Conservation (phyloP, 2,113 vertebrate genomes). For the Gobiocypris rarus region DNA sequence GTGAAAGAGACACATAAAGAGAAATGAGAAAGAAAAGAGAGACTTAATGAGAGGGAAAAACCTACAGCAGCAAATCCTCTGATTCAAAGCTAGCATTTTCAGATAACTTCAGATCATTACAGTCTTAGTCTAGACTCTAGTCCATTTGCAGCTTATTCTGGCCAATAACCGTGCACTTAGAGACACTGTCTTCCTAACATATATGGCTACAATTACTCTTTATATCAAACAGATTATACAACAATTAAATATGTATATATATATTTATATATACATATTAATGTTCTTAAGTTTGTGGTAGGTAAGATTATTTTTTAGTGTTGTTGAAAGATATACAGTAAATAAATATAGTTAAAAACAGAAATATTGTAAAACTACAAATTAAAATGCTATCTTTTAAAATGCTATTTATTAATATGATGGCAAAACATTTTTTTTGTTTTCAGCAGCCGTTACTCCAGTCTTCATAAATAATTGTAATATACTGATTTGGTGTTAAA, state of each 20-base stretch:
- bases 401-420: neutral
- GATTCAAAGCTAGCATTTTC: neutral
- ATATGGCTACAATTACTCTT: neutral
- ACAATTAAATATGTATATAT: neutral
- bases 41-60: neutral
- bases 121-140: constrained; percentile 1
- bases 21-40: neutral
- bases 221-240: neutral
- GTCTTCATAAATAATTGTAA: neutral
- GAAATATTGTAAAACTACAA: neutral
- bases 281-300: neutral
- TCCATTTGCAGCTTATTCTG: constrained; percentile 6
- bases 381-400: neutral
- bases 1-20: neutral
- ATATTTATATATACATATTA: neutral
- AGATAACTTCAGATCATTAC: constrained; percentile 17
- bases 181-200: neutral
- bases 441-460: neutral
- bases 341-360: too few species aligned
- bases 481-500: neutral
- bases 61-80: constrained; percentile 3
- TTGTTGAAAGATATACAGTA: neutral
- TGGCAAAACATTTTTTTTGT: neutral
- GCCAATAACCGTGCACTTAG: neutral
- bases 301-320: neutral